Evolutionary conservation across 2,888 invertebrate species (phyloP).

Genomic region (Hirtodrosophila histrioides): DNA sequence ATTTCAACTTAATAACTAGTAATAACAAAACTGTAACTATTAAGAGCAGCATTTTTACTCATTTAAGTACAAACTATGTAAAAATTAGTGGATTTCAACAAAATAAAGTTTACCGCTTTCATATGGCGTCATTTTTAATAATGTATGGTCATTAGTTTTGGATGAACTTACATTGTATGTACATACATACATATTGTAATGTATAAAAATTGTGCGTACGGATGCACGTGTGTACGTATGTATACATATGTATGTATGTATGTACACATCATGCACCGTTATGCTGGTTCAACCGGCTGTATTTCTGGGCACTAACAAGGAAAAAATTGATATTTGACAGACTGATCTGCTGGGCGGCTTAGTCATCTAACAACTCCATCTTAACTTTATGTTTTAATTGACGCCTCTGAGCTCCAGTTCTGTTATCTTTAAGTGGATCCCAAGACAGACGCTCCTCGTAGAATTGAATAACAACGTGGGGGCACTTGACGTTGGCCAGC

Average conservation of each 20-base stretch:
- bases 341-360: neutral
- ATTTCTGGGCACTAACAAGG: too few species aligned
- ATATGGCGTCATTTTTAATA: too few species aligned
- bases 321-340: too few species aligned
- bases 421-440: slow-evolving; percentile 85
- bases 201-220: too few species aligned
- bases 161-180: neutral
- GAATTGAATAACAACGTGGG: slow-evolving; percentile 95
- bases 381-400: neutral
- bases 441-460: slow-evolving; percentile 96
- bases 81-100: too few species aligned
- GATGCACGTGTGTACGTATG: neutral
- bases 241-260: neutral
- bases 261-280: slow-evolving; percentile 14
- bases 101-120: too few species aligned
- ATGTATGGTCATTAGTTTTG: too few species aligned
- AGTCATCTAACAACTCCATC: neutral
- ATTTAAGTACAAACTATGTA: too few species aligned
- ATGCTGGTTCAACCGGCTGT: neutral
- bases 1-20: too few species aligned
- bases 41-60: too few species aligned
- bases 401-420: neutral
- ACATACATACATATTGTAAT: neutral
- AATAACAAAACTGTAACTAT: too few species aligned
- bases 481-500: slow-evolving; percentile 92